A percentile compares a stretch with the other conserved stretches of the same genome.
phyloP scores from a whole-genome alignment of 2,888 invertebrate genomes.

The Flabesymbios commensalis region DNA sequence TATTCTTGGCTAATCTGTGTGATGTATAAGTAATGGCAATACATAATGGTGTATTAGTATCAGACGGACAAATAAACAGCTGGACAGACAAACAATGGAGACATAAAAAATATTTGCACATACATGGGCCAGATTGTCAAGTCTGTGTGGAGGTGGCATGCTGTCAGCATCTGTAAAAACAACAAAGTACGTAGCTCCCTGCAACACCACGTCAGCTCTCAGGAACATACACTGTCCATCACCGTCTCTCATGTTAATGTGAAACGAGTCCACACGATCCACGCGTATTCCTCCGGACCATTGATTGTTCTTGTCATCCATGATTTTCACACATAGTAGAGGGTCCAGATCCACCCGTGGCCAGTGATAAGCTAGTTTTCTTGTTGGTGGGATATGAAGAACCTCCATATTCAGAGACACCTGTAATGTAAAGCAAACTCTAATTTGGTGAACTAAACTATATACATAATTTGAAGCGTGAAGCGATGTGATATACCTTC shows the following conservation, averaged over 20 bases:
- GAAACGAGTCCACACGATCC: constrained; percentile 81
- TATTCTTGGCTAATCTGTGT: too few relatives aligned
- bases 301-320: constrained; percentile 64
- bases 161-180: constrained; percentile 89
- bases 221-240: constrained; percentile 70
- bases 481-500: too few relatives aligned
- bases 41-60: too few relatives aligned
- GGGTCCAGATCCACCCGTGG: constrained; percentile 87
- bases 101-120: too few relatives aligned
- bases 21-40: too few relatives aligned
- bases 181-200: constrained; percentile 88
- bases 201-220: constrained; percentile 85
- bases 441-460: too few relatives aligned
- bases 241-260: constrained; percentile 81
- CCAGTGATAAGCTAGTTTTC: constrained; percentile 96
- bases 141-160: constrained; percentile 90
- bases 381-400: too few relatives aligned
- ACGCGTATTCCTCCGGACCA: constrained; percentile 94
- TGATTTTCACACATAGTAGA: constrained; percentile 81
- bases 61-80: too few relatives aligned
- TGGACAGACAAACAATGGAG: too few relatives aligned
- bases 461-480: too few relatives aligned
- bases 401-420: too few relatives aligned
- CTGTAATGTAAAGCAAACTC: too few relatives aligned
- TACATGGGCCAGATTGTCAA: constrained; percentile 78